Percentiles rank a stretch among this genome's conserved stretches.
phyloP scores from a whole-genome alignment of 2,888 invertebrate species.

The Oscheius sp. region DNA sequence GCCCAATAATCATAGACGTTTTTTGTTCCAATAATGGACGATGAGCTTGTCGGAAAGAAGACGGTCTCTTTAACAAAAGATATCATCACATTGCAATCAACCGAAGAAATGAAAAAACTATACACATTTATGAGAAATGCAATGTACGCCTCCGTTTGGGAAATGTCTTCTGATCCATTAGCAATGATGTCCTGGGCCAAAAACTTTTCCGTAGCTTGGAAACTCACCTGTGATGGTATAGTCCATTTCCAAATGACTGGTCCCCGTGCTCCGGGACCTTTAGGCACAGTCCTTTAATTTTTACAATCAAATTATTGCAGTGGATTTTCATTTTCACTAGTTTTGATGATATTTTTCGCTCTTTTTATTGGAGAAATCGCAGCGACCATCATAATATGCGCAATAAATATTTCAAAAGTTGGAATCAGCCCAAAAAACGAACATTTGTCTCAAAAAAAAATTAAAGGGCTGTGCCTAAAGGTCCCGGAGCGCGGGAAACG shows the following conservation, averaged over 20 bases:
- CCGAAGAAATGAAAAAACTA: neutral
- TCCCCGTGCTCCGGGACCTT: too few relatives aligned
- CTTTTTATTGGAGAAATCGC: too few relatives aligned
- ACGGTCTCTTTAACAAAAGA: neutral
- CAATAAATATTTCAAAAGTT: too few relatives aligned
- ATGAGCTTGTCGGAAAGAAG: neutral
- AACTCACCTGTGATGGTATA: neutral
- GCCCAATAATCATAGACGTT: conserved; percentile 8
- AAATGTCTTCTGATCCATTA: neutral
- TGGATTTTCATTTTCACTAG: too few relatives aligned
- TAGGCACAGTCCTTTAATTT: too few relatives aligned
- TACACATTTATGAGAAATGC: neutral
- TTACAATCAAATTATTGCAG: too few relatives aligned
- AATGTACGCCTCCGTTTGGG: conserved; percentile 3
- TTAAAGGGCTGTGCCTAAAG: neutral
- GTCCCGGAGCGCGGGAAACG: too few relatives aligned
- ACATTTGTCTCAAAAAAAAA: too few relatives aligned
- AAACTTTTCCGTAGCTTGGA: conserved; percentile 5
- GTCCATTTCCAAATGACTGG: too few relatives aligned
- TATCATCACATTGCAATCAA: neutral
- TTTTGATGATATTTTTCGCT: too few relatives aligned
- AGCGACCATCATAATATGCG: too few relatives aligned
- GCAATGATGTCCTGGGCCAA: neutral
- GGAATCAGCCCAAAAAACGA: too few relatives aligned
- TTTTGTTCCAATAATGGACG: conserved; percentile 25